Evolutionary conservation across 2,888 invertebrate genomes (phyloP).

Genomic region (Nudaria mundana): DNA sequence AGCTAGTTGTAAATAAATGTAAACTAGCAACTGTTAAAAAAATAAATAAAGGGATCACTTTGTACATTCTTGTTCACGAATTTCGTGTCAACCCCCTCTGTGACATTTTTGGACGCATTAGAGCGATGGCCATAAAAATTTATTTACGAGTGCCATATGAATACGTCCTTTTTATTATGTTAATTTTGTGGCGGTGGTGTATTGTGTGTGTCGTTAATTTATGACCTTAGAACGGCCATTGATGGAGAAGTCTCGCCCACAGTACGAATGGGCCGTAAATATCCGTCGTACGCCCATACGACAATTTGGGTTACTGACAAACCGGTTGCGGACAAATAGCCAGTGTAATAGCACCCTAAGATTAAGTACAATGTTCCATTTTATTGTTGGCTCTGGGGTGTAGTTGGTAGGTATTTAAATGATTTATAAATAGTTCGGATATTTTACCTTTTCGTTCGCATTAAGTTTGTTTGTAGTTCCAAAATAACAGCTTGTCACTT

Average conservation of each 20-base stretch:
- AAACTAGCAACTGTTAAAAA: too few relatives aligned
- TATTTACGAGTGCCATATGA: conserved; percentile 71
- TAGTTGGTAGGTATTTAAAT: conserved; percentile 11
- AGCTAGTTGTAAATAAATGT: too few relatives aligned
- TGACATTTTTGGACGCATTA: conserved; percentile 72
- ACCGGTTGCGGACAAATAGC: conserved; percentile 24
- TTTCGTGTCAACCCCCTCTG: conserved; percentile 29
- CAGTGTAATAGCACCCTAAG: conserved; percentile 29
- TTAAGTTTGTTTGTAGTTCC: not conserved
- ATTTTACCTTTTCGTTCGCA: too few relatives aligned
- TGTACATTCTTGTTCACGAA: too few relatives aligned
- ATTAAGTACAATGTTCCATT: conserved; percentile 17
- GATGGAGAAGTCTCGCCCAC: conserved; percentile 30
- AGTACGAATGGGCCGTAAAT: conserved; percentile 24
- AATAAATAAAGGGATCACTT: too few relatives aligned
- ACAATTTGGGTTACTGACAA: conserved; percentile 32
- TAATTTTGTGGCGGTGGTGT: conserved; percentile 59
- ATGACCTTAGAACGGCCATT: conserved; percentile 37
- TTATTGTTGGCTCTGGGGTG: conserved; percentile 17
- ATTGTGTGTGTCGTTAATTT: conserved; percentile 61
- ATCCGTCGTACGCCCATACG: conserved; percentile 25
- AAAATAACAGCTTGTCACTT: not conserved
- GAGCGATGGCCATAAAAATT: conserved; percentile 72
- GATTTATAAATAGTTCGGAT: not conserved
- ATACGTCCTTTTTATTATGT: conserved; percentile 76